A percentile compares a stretch with the other conserved stretches of the same genome.
Conservation (phyloP, 2,888 invertebrate species). For the Argynnis bischoffii region DNA sequence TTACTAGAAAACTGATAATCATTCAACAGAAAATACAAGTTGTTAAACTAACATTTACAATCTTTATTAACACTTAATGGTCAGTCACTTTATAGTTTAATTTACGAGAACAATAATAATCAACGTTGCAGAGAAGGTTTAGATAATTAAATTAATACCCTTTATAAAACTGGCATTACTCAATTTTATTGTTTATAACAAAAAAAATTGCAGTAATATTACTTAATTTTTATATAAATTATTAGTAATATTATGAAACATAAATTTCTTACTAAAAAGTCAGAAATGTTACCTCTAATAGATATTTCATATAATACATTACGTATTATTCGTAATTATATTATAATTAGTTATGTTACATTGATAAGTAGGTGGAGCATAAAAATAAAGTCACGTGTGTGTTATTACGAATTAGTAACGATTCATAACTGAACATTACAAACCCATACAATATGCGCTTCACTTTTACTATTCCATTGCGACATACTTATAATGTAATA, state of each 20-base stretch:
- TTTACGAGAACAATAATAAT: too few species aligned
- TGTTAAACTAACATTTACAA: background rate
- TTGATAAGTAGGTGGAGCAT: slow-evolving; percentile 18
- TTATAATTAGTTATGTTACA: slow-evolving; percentile 15
- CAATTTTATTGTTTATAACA: too few species aligned
- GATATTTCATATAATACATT: background rate
- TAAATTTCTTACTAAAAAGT: too few species aligned
- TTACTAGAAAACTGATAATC: slow-evolving; percentile 29
- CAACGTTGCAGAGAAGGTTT: too few species aligned
- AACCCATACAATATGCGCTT: slow-evolving; percentile 53
- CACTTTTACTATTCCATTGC: slow-evolving; percentile 67
- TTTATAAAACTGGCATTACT: too few species aligned
- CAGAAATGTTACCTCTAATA: background rate
- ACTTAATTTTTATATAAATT: too few species aligned
- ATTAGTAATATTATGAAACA: too few species aligned
- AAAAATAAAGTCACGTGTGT: slow-evolving; percentile 35
- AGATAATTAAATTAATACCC: too few species aligned
- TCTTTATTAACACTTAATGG: background rate
- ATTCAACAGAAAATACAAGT: slow-evolving; percentile 21
- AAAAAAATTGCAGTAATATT: too few species aligned
- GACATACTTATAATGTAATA: slow-evolving; percentile 37
- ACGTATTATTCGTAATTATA: background rate
- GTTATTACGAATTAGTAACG: slow-evolving; percentile 47
- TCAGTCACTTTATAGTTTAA: too few species aligned
- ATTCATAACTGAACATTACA: slow-evolving; percentile 55